Evolutionary conservation across 2,113 vertebrate species (phyloP).

Genomic region (Leucoraja erinaceus): DNA sequence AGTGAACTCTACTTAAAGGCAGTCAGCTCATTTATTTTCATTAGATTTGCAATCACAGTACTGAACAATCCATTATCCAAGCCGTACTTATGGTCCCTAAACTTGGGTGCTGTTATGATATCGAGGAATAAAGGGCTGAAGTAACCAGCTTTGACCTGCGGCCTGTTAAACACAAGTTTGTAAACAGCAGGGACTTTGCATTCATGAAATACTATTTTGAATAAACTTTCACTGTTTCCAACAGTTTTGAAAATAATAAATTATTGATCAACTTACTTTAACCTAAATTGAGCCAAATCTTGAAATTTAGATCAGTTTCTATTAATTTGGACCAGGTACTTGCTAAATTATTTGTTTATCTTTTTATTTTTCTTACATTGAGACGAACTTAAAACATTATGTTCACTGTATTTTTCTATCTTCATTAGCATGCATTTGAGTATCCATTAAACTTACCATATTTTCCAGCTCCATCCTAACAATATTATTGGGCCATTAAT

Average conservation of each 20-base stretch:
- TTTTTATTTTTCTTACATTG: background rate
- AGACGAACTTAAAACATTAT: background rate
- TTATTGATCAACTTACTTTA: background rate
- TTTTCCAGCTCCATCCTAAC: background rate
- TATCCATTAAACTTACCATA: conserved; percentile 10
- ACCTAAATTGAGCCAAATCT: background rate
- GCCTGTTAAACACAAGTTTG: background rate
- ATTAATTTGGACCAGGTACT: background rate
- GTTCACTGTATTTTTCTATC: background rate
- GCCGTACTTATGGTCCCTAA: background rate
- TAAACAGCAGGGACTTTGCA: background rate
- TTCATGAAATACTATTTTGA: background rate
- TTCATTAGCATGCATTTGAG: background rate
- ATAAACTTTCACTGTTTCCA: background rate
- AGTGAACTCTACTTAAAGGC: conserved; percentile 20
- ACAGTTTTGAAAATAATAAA: background rate
- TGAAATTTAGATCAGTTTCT: background rate
- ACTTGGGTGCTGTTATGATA: background rate
- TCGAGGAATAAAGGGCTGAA: background rate
- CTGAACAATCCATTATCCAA: conserved; percentile 14
- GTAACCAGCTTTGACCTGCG: background rate
- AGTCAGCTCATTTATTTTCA: conserved; percentile 30
- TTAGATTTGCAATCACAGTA: conserved; percentile 20
- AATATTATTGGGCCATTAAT: conserved; percentile 2
- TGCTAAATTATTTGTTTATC: background rate